Conservation (phyloP, 2,888 invertebrate genomes). For the Chorisops tibialis region DNA sequence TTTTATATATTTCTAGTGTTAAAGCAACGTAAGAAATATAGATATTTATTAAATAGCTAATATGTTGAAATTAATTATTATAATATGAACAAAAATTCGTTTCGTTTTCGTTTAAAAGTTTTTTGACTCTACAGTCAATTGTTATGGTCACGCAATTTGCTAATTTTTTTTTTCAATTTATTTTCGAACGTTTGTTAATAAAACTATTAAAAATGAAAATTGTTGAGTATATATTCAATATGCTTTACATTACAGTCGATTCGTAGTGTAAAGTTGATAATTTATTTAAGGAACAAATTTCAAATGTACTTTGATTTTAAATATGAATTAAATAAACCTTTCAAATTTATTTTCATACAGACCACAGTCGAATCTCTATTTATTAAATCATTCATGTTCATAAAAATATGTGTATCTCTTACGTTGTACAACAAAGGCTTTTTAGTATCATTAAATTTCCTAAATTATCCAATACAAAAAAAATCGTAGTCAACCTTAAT, state of each 20-base stretch:
- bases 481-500: conserved; percentile 2
- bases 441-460: background rate
- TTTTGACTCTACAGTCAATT: conserved; percentile 1
- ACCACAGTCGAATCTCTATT: too few relatives aligned
- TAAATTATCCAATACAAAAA: conserved; percentile 8
- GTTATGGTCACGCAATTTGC: conserved; percentile 28
- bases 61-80: conserved; percentile 13
- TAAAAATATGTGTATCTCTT: conserved; percentile 23
- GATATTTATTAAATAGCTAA: conserved; percentile 25
- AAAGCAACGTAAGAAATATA: conserved; percentile 34
- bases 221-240: too few relatives aligned
- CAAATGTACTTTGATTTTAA: too few relatives aligned
- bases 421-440: conserved; percentile 11
- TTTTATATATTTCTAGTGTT: conserved; percentile 17
- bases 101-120: conserved; percentile 10
- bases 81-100: too few relatives aligned
- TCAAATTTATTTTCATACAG: background rate
- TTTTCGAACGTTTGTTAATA: too few relatives aligned
- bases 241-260: too few relatives aligned
- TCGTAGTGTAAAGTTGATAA: too few relatives aligned
- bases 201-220: too few relatives aligned
- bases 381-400: too few relatives aligned
- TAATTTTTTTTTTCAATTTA: too few relatives aligned
- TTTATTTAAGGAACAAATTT: too few relatives aligned
- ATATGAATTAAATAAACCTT: background rate